phyloP scores from a whole-genome alignment of 2,797 vertebrate genomes.

The Pterois miles region DNA sequence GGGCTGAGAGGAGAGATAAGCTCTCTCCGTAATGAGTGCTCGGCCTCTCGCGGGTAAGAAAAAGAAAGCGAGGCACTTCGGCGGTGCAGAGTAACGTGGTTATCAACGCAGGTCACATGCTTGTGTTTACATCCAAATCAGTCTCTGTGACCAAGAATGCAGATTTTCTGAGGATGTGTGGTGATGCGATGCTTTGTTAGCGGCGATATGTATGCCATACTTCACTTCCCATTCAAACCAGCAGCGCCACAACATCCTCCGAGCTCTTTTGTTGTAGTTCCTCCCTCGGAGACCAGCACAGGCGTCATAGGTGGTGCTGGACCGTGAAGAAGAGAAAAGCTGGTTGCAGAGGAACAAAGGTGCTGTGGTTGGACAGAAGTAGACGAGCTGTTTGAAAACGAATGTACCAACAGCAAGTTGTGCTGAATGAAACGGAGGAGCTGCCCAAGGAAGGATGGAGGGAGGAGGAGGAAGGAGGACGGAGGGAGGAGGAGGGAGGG shows the following conservation, averaged over 20 bases:
- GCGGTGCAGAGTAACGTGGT: slow-evolving; percentile 22
- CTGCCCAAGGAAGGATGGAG: slow-evolving; percentile 50
- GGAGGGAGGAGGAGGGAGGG: too few species aligned
- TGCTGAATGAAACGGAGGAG: slow-evolving; percentile 27
- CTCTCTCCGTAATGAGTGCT: slow-evolving; percentile 59
- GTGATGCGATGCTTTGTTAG: slow-evolving; percentile 24
- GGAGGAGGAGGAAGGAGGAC: too few species aligned
- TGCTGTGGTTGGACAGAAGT: slow-evolving; percentile 55
- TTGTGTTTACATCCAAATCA: slow-evolving; percentile 41
- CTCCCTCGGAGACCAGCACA: slow-evolving; percentile 38
- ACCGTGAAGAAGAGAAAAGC: slow-evolving; percentile 26
- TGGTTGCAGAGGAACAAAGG: slow-evolving; percentile 57
- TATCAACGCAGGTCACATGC: slow-evolving; percentile 45
- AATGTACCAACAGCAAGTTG: slow-evolving; percentile 3
- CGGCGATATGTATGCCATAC: slow-evolving; percentile 33
- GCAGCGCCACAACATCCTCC: slow-evolving; percentile 21
- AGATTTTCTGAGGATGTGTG: slow-evolving; percentile 24
- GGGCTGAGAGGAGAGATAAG: slow-evolving; percentile 71
- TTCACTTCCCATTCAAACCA: slow-evolving; percentile 26
- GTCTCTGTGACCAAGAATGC: slow-evolving; percentile 42
- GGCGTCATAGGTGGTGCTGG: slow-evolving; percentile 16
- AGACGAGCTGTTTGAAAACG: slow-evolving; percentile 11
- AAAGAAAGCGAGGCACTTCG: slow-evolving; percentile 23
- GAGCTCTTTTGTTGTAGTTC: slow-evolving; percentile 37
- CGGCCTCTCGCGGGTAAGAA: slow-evolving; percentile 46